Base-by-base conservation (phyloP, 1,140 invertebrate species). In the Mylabris phalerata region DNA sequence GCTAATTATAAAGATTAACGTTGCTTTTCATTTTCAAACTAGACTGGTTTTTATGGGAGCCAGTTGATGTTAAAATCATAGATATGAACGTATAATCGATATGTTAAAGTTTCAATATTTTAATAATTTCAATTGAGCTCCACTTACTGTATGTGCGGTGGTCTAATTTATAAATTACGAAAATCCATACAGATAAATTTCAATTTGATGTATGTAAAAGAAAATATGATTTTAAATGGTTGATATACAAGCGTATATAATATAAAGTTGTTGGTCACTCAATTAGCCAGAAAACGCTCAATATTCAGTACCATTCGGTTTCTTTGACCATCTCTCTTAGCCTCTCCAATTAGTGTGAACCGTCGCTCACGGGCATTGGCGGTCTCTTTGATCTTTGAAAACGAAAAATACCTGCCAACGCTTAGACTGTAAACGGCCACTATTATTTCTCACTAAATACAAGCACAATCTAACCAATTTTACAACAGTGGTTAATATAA, bases 221-320 rank as follows among this genome's bases (percentile, higher is more conserved):
- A 42, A 42, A 42, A n/a, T 42, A 42, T 10, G 41, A 42, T 42
- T n/a, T 11, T 42, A 42, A 6, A 42, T 9, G 32, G 4, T 32
- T 3, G 32, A 32, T 32, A 32, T 32, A 19, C 7, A 32, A 32
- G 4, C 41, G 41, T 50, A 51, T 51, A 55, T 55, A 55, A 61
- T 66, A 70, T 67, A 64, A 71, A 73, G 70, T 72, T 71, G 72
- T 73, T 70, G 72, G 70, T 72, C 72, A 73, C 72, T 73, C 72
- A 73, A 73, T 73, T 73, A 73, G 72, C 66, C 66, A 59, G 50
- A 60, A 65, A 71, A 67, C 72, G 70, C 72, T 73, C 72, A 69
- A 73, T 73, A 73, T 71, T 71, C 67, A 62, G 64, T 72, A 71
- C 72, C 71, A 67, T 32, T 65, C 72, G 72, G 72, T 71, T 65